These are phyloP conservation scores for Caenorhabditis japonica DNA, from an alignment of 2,888 invertebrate species.

Conservation along the genomic window DNA sequence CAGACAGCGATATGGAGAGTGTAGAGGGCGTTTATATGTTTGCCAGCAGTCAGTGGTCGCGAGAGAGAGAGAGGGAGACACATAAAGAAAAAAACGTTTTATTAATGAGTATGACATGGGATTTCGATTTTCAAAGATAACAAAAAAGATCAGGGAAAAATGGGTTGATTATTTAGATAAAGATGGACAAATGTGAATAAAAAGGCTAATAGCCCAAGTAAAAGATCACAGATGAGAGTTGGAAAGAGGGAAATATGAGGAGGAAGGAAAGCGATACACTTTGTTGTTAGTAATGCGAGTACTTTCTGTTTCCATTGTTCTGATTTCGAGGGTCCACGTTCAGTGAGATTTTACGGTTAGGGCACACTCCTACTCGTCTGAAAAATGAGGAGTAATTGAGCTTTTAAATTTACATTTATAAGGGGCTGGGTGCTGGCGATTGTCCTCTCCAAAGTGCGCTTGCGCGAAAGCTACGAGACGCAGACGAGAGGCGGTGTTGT, in stretches of 20 bases:
- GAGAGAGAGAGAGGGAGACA: background rate
- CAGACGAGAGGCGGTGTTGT: no score
- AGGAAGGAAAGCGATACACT: background rate
- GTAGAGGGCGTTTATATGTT: background rate
- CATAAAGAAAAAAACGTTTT: no score
- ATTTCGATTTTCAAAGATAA: background rate
- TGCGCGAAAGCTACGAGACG: no score
- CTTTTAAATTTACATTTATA: no score
- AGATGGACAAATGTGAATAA: no score
- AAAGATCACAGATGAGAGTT: slow-evolving; percentile 14
- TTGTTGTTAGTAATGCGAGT: slow-evolving; percentile 45
- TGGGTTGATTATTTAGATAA: background rate
- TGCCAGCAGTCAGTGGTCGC: background rate
- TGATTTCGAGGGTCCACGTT: slow-evolving; percentile 47
- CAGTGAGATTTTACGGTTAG: slow-evolving; percentile 57
- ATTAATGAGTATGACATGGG: no score
- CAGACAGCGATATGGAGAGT: background rate
- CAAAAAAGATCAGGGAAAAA: background rate
- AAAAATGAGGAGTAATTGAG: slow-evolving; percentile 8
- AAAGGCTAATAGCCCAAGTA: background rate
- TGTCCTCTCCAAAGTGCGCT: no score
- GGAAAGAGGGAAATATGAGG: background rate
- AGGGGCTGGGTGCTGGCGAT: no score
- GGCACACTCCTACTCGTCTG: slow-evolving; percentile 58
- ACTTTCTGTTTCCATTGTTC: slow-evolving; percentile 29